These are phyloP conservation scores for Neomonachus schauinslandi DNA, from an alignment of 2,113 vertebrate genomes.

Conservation along the genomic window DNA sequence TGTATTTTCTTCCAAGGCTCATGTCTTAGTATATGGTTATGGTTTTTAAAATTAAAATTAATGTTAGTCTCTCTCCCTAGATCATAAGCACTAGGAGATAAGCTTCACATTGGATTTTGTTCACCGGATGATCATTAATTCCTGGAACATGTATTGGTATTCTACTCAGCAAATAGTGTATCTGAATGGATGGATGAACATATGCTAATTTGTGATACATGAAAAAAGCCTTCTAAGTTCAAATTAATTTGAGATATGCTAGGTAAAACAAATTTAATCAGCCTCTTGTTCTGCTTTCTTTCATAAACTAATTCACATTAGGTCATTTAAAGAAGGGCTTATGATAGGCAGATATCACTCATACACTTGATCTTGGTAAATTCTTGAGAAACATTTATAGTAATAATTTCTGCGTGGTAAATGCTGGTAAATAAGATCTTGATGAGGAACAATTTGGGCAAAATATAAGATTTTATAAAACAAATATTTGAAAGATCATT, in stretches of 20 bases:
- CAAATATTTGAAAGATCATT: not conserved
- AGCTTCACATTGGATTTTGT: not conserved
- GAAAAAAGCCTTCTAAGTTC: not conserved
- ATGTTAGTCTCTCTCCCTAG: not conserved
- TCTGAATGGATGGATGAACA: not conserved
- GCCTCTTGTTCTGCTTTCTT: not conserved
- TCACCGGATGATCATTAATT: not conserved
- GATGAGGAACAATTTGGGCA: not conserved
- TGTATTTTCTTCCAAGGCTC: not conserved
- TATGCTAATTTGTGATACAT: not conserved
- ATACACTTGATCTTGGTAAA: not conserved
- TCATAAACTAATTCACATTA: not conserved
- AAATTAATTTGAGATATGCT: not conserved
- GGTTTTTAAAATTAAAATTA: not conserved
- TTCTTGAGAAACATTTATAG: not conserved
- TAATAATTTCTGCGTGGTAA: slow-evolving; percentile 6
- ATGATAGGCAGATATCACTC: not conserved
- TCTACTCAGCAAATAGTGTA: not conserved
- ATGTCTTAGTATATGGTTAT: not conserved
- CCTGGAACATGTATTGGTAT: not conserved
- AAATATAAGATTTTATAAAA: slow-evolving; percentile 19
- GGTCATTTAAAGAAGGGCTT: not conserved
- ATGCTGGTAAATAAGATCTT: not conserved
- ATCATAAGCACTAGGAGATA: not conserved
- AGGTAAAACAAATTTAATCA: not conserved